Base-by-base conservation (phyloP, 2,113 vertebrate genomes). In the Pteronura brasiliensis region DNA sequence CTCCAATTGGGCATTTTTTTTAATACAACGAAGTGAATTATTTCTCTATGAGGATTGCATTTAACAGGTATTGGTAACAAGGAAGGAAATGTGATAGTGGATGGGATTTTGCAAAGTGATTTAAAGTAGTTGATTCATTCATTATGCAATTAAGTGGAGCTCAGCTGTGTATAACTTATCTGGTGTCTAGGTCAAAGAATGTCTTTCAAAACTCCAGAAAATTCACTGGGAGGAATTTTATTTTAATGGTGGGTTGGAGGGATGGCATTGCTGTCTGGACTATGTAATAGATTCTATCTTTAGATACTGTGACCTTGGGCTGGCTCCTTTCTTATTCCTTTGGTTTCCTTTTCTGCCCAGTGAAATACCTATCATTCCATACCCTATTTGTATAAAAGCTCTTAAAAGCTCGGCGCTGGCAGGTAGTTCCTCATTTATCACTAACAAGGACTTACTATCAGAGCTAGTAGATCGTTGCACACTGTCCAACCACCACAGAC, bases 11-110 rank as follows among this genome's bases (percentile, higher is more conserved):
- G 93, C 82, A 97, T 97, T 97, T 82, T 82, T 82, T 86, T 85
- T 90, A 96, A 97, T 96, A 98, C 97, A 97, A 92, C 84, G 92
- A 91, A 97, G 95, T 97, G 94, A 97, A 96, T 98, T 98, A 98
- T 97, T 97, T 97, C 97, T 97, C 97, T 83, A 88, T 76, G 79
- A 97, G 97, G 97, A 94, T 20, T 96, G 65, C n/a, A 77, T 96
- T 97, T 95, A 97, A 95, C 94, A 97, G 81, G 94, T 97, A 97
- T 84, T 92, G 71, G 97, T 98, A 94, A 94, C 96, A 95, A 96
- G 92, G 97, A 97, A 97, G 67, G 97, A 98, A 96, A 97, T 94
- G 88, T 96, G 95, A 97, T 98, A 95, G 61, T 95, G 49, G 36
- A 85, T 91, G 97, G 95, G 85, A 93, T 96, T 97, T 97, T 93